These are phyloP conservation scores for Pachymerium ferrugineum DNA, from an alignment of 2,888 invertebrate species.

Conservation along the genomic window DNA sequence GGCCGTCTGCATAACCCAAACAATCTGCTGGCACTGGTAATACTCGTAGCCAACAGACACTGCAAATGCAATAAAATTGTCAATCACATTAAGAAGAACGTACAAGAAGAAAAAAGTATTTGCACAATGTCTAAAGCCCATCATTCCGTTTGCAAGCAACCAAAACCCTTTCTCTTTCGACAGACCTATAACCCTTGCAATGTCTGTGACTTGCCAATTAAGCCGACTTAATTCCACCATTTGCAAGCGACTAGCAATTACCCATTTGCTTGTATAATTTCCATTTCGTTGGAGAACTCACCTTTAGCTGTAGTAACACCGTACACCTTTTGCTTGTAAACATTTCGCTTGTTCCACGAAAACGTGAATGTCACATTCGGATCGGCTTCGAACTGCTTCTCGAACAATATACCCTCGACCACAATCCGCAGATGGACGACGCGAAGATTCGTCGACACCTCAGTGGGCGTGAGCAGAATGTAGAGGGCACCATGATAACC, in stretches of 20 bases:
- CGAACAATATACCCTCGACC: constrained; percentile 89
- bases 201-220: background rate
- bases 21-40: constrained; percentile 79
- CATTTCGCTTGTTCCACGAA: constrained; percentile 93
- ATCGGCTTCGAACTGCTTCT: constrained; percentile 91
- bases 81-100: too few species aligned
- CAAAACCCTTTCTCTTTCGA: too few species aligned
- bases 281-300: too few species aligned
- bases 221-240: background rate
- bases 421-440: constrained; percentile 88
- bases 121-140: too few species aligned
- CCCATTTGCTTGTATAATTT: too few species aligned
- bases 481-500: constrained; percentile 91
- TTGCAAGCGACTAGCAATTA: too few species aligned
- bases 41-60: constrained; percentile 87
- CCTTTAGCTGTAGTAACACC: constrained; percentile 88
- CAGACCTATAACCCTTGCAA: too few species aligned
- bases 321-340: constrained; percentile 92
- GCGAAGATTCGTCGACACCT: constrained; percentile 70
- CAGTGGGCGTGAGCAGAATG: constrained; percentile 79
- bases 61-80: constrained; percentile 36
- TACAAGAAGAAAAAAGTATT: too few species aligned
- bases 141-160: too few species aligned
- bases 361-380: constrained; percentile 95
- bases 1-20: constrained; percentile 94